Conservation (phyloP, 2,888 invertebrate species). For the Acanthosepion esculentum region DNA sequence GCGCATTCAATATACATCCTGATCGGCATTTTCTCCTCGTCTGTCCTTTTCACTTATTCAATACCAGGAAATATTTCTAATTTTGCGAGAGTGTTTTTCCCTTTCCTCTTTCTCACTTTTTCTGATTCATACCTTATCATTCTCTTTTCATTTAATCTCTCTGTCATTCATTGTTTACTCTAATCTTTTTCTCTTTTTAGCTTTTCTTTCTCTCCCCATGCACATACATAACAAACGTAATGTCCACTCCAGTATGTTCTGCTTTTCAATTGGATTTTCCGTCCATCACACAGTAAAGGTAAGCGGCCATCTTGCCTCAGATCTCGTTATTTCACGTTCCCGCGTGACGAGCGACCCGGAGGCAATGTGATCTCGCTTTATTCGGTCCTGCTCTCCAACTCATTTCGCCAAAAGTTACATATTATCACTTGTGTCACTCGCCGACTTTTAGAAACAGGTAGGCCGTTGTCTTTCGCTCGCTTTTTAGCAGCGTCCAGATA, state of each 20-base stretch:
- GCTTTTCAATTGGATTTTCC: conserved; percentile 1
- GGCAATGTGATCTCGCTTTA: conserved; percentile 6
- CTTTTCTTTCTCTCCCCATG: not conserved
- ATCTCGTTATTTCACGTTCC: conserved; percentile 23
- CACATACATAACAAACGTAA: not conserved
- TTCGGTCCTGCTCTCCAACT: not conserved
- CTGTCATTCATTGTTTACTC: not conserved
- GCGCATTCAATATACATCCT: not conserved
- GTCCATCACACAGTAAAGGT: not conserved
- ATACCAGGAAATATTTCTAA: not conserved
- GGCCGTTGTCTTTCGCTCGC: conserved; percentile 21
- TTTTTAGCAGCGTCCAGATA: conserved; percentile 33
- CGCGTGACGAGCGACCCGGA: conserved; percentile 21
- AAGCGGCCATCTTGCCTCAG: not conserved
- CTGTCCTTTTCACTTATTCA: not conserved
- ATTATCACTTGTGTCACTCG: conserved; percentile 23
- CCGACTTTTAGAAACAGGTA: conserved; percentile 2
- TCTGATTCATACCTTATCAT: not conserved
- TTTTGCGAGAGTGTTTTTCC: not conserved
- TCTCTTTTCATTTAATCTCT: not conserved
- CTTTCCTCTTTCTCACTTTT: not conserved
- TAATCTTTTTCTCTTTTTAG: not conserved
- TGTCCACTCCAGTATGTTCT: conserved; percentile 13
- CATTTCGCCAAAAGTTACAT: conserved; percentile 33
- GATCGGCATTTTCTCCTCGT: not conserved